Conservation (phyloP, 2,888 invertebrate genomes). For the Pyrochroa serraticornis region DNA sequence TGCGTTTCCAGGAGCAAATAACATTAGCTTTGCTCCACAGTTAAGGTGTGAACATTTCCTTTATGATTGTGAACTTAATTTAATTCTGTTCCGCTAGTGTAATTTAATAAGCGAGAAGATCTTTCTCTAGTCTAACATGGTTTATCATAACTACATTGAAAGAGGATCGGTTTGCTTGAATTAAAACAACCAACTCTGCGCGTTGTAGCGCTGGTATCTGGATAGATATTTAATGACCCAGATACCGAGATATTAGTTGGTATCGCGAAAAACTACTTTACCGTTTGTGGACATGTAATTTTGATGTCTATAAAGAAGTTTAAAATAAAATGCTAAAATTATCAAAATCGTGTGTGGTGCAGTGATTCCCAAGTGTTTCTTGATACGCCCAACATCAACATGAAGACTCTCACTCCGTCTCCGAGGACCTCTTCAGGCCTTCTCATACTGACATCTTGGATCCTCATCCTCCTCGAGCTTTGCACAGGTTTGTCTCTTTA, state of each 20-base stretch:
- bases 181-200: slow-evolving; percentile 26
- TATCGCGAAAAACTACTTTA: slow-evolving; percentile 23
- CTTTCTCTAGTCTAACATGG: slow-evolving; percentile 29
- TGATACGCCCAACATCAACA: slow-evolving; percentile 38
- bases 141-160: slow-evolving; percentile 30
- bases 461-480: slow-evolving; percentile 48
- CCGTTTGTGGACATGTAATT: slow-evolving; percentile 36
- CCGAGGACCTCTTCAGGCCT: slow-evolving; percentile 46
- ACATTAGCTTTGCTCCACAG: slow-evolving; percentile 38
- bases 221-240: slow-evolving; percentile 48
- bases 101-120: slow-evolving; percentile 39
- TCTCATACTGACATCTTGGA: slow-evolving; percentile 47
- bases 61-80: slow-evolving; percentile 41
- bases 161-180: slow-evolving; percentile 30
- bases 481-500: slow-evolving; percentile 46
- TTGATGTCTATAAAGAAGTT: slow-evolving; percentile 15
- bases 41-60: slow-evolving; percentile 43
- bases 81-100: slow-evolving; percentile 39
- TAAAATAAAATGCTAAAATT: slow-evolving; percentile 33
- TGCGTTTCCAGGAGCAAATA: slow-evolving; percentile 39
- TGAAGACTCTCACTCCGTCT: slow-evolving; percentile 44
- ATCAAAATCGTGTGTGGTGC: slow-evolving; percentile 39
- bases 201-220: slow-evolving; percentile 42
- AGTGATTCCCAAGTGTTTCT: slow-evolving; percentile 38
- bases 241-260: slow-evolving; percentile 41